Percentiles rank a stretch among this genome's conserved stretches.
Conservation (phyloP, 2,888 invertebrate species). For the Rhaphigaster nebulosa region DNA sequence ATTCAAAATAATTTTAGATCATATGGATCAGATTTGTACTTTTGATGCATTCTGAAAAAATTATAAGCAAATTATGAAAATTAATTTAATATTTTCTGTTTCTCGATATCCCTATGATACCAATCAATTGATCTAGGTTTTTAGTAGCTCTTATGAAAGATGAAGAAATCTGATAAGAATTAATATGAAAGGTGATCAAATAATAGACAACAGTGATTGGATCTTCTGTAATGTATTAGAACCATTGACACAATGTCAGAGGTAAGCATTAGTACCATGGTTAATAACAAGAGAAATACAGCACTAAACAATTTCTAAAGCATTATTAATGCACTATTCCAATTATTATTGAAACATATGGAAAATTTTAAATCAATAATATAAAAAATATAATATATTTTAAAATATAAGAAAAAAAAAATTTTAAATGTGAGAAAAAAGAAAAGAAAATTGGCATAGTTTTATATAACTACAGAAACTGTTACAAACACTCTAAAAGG, state of each 20-base stretch:
- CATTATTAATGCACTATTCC: not conserved
- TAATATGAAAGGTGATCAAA: not conserved
- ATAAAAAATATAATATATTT: not conserved
- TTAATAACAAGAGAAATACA: not conserved
- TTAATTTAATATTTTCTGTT: not conserved
- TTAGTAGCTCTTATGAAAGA: not conserved
- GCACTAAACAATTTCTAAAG: not conserved
- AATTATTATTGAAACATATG: not conserved
- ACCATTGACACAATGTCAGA: not conserved
- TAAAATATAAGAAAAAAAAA: not conserved
- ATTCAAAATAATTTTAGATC: not conserved
- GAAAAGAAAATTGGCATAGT: too few relatives aligned
- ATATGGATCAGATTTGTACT: not conserved
- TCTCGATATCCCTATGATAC: not conserved
- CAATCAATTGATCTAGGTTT: not conserved
- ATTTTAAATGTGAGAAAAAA: too few relatives aligned
- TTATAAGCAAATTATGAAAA: constrained; percentile 2
- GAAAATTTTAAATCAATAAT: not conserved
- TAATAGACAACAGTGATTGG: not conserved
- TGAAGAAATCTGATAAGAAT: not conserved
- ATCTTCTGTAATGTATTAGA: not conserved
- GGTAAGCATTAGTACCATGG: not conserved
- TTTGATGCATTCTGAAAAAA: not conserved
- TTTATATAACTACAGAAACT: too few relatives aligned
- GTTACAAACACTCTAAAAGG: too few relatives aligned